These are phyloP conservation scores for Byasa hedistus DNA, from an alignment of 2,888 invertebrate species.

Conservation along the genomic window DNA sequence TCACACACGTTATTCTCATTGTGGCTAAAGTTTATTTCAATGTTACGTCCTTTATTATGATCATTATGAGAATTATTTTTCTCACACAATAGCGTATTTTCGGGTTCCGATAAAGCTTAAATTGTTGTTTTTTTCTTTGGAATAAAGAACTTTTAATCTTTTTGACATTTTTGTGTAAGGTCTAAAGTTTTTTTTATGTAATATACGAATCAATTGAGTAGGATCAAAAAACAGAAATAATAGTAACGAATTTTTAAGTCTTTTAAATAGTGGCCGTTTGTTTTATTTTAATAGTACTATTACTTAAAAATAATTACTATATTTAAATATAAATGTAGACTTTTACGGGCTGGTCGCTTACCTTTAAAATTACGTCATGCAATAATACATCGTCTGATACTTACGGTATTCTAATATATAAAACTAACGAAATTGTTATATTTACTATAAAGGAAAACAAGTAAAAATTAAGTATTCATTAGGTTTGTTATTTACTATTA, in stretches of 20 bases:
- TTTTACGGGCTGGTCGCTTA: too few species aligned
- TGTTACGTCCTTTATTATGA: slow-evolving; percentile 22
- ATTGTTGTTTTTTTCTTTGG: slow-evolving; percentile 1
- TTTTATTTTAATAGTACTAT: background rate
- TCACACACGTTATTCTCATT: background rate
- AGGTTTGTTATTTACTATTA: background rate
- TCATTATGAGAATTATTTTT: slow-evolving; percentile 21
- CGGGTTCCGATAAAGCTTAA: slow-evolving; percentile 18
- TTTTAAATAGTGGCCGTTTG: background rate
- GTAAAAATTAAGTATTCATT: background rate
- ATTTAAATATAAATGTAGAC: too few species aligned
- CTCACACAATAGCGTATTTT: slow-evolving; percentile 21
- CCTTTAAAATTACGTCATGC: too few species aligned
- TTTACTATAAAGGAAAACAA: background rate
- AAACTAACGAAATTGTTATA: too few species aligned
- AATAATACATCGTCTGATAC: too few species aligned
- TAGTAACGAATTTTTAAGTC: too few species aligned
- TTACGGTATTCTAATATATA: too few species aligned
- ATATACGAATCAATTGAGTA: background rate
- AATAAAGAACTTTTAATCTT: background rate
- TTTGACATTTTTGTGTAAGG: background rate
- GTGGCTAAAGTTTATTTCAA: slow-evolving; percentile 18
- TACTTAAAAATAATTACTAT: too few species aligned
- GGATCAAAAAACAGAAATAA: too few species aligned
- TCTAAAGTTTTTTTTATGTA: background rate